phyloP scores from a whole-genome alignment of 2,113 vertebrate genomes.

The Isichthys henryi region DNA sequence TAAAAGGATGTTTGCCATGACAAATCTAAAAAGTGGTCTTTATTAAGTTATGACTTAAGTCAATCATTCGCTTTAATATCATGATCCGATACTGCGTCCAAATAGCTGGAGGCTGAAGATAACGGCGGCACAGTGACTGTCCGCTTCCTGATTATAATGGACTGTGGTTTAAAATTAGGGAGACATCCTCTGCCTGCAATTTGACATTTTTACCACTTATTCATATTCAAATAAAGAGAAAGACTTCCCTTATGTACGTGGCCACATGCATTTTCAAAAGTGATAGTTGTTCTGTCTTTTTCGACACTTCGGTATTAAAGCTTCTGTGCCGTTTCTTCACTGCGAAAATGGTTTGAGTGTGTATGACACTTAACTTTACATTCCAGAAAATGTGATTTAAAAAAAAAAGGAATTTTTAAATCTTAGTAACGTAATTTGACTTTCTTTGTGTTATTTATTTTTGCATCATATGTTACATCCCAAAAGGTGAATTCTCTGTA shows the following conservation, averaged over 20 bases:
- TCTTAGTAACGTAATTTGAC: background rate
- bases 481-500: background rate
- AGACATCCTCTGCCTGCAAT: background rate
- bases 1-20: background rate
- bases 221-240: background rate
- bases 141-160: background rate
- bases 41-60: background rate
- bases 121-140: background rate
- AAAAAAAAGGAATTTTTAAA: background rate
- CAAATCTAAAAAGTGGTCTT: background rate
- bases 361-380: background rate
- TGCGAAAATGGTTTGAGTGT: background rate
- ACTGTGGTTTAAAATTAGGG: background rate
- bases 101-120: background rate
- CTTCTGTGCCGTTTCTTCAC: background rate
- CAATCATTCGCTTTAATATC: background rate
- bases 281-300: background rate
- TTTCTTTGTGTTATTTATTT: background rate
- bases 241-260: background rate
- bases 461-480: background rate
- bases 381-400: background rate
- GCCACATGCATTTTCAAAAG: background rate
- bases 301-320: background rate
- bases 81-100: background rate
- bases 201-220: background rate